A percentile compares a stretch with the other conserved stretches of the same genome.
Conservation (phyloP, 2,113 vertebrate genomes). For the Prionailurus bengalensis region DNA sequence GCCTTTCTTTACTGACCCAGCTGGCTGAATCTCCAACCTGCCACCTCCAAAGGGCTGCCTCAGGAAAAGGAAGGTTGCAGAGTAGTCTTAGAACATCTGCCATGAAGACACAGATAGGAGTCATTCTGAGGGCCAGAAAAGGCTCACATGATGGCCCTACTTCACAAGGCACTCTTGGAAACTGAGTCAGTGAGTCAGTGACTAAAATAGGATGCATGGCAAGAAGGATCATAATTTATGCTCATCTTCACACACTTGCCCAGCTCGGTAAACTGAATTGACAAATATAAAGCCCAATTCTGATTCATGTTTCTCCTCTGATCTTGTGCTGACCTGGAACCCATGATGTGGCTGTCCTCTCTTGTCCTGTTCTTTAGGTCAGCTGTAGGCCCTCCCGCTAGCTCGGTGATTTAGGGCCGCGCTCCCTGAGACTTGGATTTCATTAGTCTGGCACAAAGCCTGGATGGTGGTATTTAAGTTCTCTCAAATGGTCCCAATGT, state of each 20-base stretch:
- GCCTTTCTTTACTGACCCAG: neutral
- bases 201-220: neutral
- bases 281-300: neutral
- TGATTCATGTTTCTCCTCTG: neutral
- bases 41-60: neutral
- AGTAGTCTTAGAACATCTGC: neutral
- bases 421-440: neutral
- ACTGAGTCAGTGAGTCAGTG: neutral
- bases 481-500: neutral
- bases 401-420: neutral
- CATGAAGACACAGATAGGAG: neutral
- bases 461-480: neutral
- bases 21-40: neutral
- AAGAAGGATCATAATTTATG: neutral
- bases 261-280: neutral
- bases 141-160: neutral
- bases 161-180: neutral
- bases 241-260: neutral
- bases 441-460: neutral
- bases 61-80: neutral
- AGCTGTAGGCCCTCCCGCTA: neutral
- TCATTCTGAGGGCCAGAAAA: neutral
- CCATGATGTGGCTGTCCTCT: neutral
- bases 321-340: neutral
- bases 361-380: neutral